A percentile compares a stretch with the other conserved stretches of the same genome.
Conservation (phyloP, 1,140 invertebrate species). For the Achroia grisella region DNA sequence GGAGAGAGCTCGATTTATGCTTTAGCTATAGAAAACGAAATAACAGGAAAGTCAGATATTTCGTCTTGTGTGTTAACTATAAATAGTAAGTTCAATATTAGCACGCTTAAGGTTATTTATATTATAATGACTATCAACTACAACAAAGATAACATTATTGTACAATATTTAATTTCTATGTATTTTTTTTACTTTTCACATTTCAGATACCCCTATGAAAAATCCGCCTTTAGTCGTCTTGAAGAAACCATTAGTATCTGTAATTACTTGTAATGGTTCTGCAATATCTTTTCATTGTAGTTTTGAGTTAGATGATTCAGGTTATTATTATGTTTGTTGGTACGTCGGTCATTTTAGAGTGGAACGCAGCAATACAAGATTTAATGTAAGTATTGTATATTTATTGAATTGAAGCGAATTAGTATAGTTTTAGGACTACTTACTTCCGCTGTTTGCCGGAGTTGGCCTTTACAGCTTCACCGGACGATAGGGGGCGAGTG, state of each 20-base stretch:
- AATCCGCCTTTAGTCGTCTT: slow-evolving; percentile 1
- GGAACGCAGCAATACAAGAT: slow-evolving; percentile 22
- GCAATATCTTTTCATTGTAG: slow-evolving; percentile 12
- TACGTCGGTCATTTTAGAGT: slow-evolving; percentile 26
- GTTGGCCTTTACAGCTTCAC: too few species aligned
- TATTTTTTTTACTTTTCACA: background rate
- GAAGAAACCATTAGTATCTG: slow-evolving; percentile 10
- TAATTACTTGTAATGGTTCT: slow-evolving; percentile 18
- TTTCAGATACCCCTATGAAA: slow-evolving; percentile 1
- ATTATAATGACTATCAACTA: too few species aligned
- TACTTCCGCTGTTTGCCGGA: too few species aligned
- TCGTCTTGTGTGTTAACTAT: background rate
- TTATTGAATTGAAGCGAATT: too few species aligned
- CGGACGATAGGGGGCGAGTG: too few species aligned
- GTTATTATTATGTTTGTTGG: slow-evolving; percentile 24
- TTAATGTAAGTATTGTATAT: slow-evolving; percentile 19
- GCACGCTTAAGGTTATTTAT: too few species aligned
- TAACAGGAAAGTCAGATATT: background rate
- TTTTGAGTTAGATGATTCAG: slow-evolving; percentile 16
- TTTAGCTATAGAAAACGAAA: background rate
- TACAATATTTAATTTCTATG: too few species aligned
- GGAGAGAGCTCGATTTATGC: background rate
- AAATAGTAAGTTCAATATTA: too few species aligned
- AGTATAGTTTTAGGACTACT: too few species aligned
- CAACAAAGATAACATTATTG: too few species aligned